These are phyloP conservation scores for Psittacus erithacus DNA, from an alignment of 2,113 vertebrate species.

Conservation along the genomic window DNA sequence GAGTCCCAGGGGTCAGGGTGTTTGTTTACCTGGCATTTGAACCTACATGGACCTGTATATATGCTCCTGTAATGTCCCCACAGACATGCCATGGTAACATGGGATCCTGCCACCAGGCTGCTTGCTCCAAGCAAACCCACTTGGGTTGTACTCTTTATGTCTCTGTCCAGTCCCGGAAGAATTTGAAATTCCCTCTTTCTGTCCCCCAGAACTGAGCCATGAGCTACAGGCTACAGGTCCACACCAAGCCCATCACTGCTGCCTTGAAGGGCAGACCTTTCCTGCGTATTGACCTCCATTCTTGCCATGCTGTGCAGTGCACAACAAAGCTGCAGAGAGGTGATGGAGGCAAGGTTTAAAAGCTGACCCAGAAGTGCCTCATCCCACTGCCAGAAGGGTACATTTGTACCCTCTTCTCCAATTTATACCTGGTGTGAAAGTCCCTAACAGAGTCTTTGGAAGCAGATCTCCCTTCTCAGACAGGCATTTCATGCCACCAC, in stretches of 20 bases:
- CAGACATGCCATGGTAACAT: not conserved
- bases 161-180: not conserved
- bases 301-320: not conserved
- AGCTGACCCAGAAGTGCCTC: not conserved
- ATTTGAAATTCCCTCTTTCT: not conserved
- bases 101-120: not conserved
- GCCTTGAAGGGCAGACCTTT: not conserved
- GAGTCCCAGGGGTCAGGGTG: fast-evolving
- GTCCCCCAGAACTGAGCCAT: not conserved
- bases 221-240: not conserved
- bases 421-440: not conserved
- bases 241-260: not conserved
- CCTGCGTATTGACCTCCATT: fast-evolving
- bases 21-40: not conserved
- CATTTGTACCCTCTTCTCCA: not conserved
- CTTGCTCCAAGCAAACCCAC: not conserved
- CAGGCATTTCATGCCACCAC: not conserved
- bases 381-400: not conserved
- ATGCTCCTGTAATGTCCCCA: not conserved
- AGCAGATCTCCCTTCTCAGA: not conserved
- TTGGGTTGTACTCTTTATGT: not conserved
- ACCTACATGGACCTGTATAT: not conserved
- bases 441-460: not conserved
- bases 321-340: not conserved
- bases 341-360: not conserved